Percentiles rank a stretch among this genome's conserved stretches.
phyloP scores from a whole-genome alignment of 2,888 invertebrate genomes.

The Myathropa florea region DNA sequence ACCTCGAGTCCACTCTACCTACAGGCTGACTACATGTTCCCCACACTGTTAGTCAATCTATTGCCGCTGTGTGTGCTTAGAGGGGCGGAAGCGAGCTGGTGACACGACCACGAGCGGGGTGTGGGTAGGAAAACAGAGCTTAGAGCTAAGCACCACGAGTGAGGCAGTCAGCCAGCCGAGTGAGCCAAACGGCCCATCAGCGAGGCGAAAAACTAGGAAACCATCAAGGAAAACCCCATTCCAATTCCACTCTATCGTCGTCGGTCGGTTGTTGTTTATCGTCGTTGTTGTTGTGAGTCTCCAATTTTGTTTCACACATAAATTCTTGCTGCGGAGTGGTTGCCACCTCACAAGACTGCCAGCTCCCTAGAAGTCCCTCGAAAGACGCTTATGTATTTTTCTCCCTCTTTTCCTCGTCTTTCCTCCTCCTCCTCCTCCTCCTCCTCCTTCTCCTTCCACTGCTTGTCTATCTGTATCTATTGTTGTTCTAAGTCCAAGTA shows the following conservation, averaged over 20 bases:
- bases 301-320: slow-evolving; percentile 43
- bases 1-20: slow-evolving; percentile 21
- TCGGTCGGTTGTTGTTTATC: slow-evolving; percentile 13
- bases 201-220: slow-evolving; percentile 69
- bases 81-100: background rate
- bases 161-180: slow-evolving; percentile 38
- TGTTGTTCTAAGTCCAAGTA: slow-evolving; percentile 58
- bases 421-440: slow-evolving; percentile 8
- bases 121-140: slow-evolving; percentile 12
- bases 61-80: background rate
- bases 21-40: slow-evolving; percentile 3
- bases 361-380: background rate
- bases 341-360: background rate
- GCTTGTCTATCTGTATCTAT: slow-evolving; percentile 51
- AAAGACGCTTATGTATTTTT: background rate
- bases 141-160: slow-evolving; percentile 17
- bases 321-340: background rate
- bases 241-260: slow-evolving; percentile 58
- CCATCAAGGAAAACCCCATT: slow-evolving; percentile 71
- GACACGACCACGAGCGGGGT: slow-evolving; percentile 14
- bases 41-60: slow-evolving; percentile 29
- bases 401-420: slow-evolving; percentile 34
- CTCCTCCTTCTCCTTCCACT: background rate
- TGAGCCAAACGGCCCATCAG: slow-evolving; percentile 49
- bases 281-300: slow-evolving; percentile 41